Base-by-base conservation (phyloP, 2,797 vertebrate species). In the Limnodromus scolopaceus region DNA sequence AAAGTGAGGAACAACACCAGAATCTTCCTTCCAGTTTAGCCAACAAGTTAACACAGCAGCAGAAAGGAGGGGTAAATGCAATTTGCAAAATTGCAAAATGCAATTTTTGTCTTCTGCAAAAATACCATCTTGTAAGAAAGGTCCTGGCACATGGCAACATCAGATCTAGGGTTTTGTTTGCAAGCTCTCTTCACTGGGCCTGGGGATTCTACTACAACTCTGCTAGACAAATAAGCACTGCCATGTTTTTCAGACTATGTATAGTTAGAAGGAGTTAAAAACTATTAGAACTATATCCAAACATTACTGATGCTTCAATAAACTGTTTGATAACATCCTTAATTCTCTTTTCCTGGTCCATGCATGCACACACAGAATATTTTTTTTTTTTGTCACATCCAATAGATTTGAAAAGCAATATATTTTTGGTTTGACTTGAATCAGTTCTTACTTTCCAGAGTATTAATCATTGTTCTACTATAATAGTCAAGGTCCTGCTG, bases 401-500 rank as follows among this genome's bases (percentile, higher is more conserved):
- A 83, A 72, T 84, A 95, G 89, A 97, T 97, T 92, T 91, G 77
- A 96, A 77, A 38, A 60, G 78, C 85, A 12, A 89, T 95, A 80
- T 57, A 61, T 79, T 97, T 90, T 92, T 81, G 57, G 75, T 94
- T 94, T 95, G 94, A 85, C 81, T 84, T 72, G 70, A 96, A 97
- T 96, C 95, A 91, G 87, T 97, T 97, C 89, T 95, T 92, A 89
- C 64, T 95, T 96, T 79, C 70, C 68, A 85, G 93, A 94, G 92
- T 96, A 98, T 97, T 97, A 96, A 98, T 97, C 96, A 96, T 3
- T 36, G 39, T 84, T 93, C 88, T 80, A 80, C 96, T 95, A 55
- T 93, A 97, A 96, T 61, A 97, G 92, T 97, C 96, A 98, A 98
- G 97, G 96, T 97, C 95, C 88, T 94, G 80, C 87, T 95, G 91